phyloP scores from a whole-genome alignment of 2,888 invertebrate species.

The Caenorhabditis virilis region DNA sequence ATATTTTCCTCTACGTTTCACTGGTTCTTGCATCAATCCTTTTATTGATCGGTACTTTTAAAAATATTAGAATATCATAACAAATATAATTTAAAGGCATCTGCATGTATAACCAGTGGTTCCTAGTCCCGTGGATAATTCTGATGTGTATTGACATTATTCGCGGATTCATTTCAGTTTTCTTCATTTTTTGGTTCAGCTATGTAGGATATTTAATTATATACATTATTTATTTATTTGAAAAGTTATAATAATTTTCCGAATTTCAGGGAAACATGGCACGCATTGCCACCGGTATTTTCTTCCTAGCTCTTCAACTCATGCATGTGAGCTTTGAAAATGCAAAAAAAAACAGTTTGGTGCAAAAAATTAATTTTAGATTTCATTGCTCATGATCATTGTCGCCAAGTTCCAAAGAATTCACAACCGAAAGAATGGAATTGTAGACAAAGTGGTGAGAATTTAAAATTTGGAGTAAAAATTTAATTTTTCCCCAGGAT shows the following conservation, averaged over 20 bases:
- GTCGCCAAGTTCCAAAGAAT: conserved; percentile 68
- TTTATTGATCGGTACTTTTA: conserved; percentile 52
- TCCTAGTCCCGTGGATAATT: conserved; percentile 64
- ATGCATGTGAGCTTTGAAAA: conserved; percentile 67
- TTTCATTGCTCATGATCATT: conserved; percentile 65
- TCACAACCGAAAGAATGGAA: conserved; percentile 58
- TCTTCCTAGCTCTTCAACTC: conserved; percentile 68
- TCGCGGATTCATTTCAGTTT: conserved; percentile 65
- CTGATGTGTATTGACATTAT: conserved; percentile 67
- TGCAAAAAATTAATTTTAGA: conserved; percentile 47
- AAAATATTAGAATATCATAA: conserved; percentile 1
- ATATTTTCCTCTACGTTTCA: conserved; percentile 61
- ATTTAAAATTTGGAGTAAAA: not conserved
- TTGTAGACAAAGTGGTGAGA: conserved; percentile 39
- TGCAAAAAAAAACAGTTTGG: not conserved
- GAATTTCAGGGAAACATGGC: conserved; percentile 63
- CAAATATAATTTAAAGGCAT: conserved; percentile 29
- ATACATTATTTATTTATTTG: not conserved
- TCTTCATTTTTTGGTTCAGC: conserved; percentile 66
- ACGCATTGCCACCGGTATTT: conserved; percentile 67
- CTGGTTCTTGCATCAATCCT: conserved; percentile 62
- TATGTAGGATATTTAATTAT: conserved; percentile 44
- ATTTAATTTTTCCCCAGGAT: not conserved
- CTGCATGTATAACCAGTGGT: conserved; percentile 59
- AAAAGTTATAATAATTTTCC: not conserved